These are phyloP conservation scores for Atrina japonica DNA, from an alignment of 2,888 invertebrate genomes.

Conservation along the genomic window DNA sequence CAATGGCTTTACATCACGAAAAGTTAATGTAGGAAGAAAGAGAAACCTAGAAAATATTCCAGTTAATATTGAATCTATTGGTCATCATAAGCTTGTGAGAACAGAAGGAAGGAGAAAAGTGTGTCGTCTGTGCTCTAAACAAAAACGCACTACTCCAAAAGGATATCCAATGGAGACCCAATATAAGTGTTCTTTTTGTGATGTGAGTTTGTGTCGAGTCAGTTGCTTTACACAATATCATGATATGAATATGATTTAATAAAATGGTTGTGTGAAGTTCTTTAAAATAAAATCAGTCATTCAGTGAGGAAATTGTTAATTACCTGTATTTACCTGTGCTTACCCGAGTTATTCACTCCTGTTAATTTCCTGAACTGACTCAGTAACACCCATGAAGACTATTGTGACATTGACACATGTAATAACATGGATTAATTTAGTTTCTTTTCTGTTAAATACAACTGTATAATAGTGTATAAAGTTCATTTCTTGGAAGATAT, in stretches of 20 bases:
- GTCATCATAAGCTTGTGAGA: constrained; percentile 10
- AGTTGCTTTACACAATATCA: constrained; percentile 17
- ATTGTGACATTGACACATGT: too few relatives aligned
- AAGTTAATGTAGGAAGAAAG: constrained; percentile 7
- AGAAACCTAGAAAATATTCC: neutral
- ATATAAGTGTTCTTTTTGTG: constrained; percentile 14
- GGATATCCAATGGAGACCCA: neutral
- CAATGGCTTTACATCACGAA: constrained; percentile 7
- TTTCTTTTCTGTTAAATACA: too few relatives aligned
- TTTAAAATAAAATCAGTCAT: too few relatives aligned
- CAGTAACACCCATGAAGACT: too few relatives aligned
- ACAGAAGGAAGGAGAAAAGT: constrained; percentile 14
- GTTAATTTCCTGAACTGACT: neutral
- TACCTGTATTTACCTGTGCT: constrained; percentile 18
- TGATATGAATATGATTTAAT: neutral
- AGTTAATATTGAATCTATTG: neutral
- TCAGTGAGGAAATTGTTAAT: neutral
- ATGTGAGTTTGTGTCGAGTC: constrained; percentile 6
- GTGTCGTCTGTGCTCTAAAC: constrained; percentile 2
- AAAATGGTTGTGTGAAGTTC: too few relatives aligned
- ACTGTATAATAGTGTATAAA: too few relatives aligned
- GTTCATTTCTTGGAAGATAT: too few relatives aligned
- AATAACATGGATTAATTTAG: too few relatives aligned
- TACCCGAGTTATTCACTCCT: neutral
- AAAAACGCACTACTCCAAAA: constrained; percentile 7